Percentiles rank a stretch among this genome's conserved stretches.
Conservation (phyloP, 2,113 vertebrate genomes). For the Vulpes lagopus region DNA sequence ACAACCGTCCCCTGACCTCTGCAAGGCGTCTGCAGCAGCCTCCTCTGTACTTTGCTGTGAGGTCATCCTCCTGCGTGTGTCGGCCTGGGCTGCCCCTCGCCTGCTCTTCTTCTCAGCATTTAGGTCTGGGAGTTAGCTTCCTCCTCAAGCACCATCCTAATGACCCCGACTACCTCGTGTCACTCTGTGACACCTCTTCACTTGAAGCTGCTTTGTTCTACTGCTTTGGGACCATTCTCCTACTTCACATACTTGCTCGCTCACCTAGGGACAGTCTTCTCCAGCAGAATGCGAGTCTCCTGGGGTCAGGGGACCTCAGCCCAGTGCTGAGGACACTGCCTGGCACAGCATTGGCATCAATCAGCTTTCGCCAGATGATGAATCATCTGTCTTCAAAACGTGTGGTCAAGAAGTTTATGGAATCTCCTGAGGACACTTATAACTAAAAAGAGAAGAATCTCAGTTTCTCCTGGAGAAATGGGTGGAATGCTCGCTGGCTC, state of each 20-base stretch:
- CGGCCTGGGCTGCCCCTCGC: too few species aligned
- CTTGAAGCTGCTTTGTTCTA: neutral
- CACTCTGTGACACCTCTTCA: neutral
- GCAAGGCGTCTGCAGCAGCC: fast-evolving
- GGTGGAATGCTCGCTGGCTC: neutral
- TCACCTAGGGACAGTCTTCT: neutral
- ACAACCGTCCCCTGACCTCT: too few species aligned
- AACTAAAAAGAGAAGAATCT: neutral
- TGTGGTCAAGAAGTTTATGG: neutral
- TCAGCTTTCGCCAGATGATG: neutral
- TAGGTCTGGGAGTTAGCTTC: neutral
- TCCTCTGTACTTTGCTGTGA: neutral
- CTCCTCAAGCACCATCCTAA: neutral
- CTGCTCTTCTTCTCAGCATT: neutral
- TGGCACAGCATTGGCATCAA: neutral
- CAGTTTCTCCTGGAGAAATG: neutral
- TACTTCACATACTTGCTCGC: fast-evolving
- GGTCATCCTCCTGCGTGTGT: fast-evolving
- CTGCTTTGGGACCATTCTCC: too few species aligned
- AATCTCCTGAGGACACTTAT: neutral
- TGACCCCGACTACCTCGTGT: neutral
- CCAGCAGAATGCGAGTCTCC: neutral
- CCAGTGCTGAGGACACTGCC: neutral
- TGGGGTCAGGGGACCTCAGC: neutral
- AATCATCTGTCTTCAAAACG: neutral